Base-by-base conservation (phyloP, 2,797 vertebrate species). In the Falco peregrinus region DNA sequence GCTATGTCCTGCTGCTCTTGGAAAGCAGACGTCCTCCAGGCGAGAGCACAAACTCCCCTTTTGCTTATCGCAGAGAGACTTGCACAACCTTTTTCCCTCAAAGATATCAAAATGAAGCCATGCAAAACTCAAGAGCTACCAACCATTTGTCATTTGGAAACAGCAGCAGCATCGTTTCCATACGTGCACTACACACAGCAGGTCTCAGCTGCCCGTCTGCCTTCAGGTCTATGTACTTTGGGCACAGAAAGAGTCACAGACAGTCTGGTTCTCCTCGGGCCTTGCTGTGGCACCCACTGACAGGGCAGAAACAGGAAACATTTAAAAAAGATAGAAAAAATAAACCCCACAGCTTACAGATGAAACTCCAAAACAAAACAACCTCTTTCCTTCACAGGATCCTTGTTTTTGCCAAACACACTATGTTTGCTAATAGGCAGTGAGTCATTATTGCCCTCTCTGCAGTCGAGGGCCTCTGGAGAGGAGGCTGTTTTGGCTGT, bases 361-460 rank as follows among this genome's bases (percentile, higher is more conserved):
- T 45, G 22, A 65, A 85, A 74, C 37, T 86, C 43, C 67, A 65
- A 84, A 83, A 33, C 29, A 84, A 75, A 94, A 59, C 64, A 69
- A 37, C 26, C 26, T 69, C 83, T 78, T 53, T 1, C 1, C 51
- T 82, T 69, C 80, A 86, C 1, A 12, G 20, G 13, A 82, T 89
- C 67, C 20, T n/a, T 64, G 13, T 51, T 89, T 87, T 77, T 56
- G 81, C 69, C 96, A 96, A 95, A 94, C 26, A 26, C n/a, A 5
- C 25, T 33, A 4, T 3, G 17, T 69, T 80, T 85, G 67, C 25
- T 87, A 78, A 75, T 9, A 86, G 8, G 16, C 5, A 5, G 19
- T 89, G 96, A 96, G 60, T 95, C 89, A 95, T 45, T 77, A 50
- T 28, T 95, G 78, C 53, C 76, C 71, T 89, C 75, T 87, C 75